Percentiles rank a stretch among this genome's conserved stretches.
phyloP scores from a whole-genome alignment of 2,797 vertebrate genomes.

The Thaleichthys pacificus region DNA sequence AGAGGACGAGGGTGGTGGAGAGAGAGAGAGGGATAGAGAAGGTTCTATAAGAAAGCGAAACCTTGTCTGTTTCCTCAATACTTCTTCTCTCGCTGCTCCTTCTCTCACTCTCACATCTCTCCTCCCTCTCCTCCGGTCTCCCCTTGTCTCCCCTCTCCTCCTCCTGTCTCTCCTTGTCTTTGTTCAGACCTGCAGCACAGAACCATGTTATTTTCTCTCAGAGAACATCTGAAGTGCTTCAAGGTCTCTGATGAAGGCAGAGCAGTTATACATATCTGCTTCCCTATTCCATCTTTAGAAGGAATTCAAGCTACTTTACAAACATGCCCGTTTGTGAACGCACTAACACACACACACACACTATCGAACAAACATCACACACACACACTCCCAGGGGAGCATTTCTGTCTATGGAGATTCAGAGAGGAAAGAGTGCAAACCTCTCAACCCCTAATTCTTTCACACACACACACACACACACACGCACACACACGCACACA shows the following conservation, averaged over 20 bases:
- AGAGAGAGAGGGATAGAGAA: not conserved
- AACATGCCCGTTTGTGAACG: too few species aligned
- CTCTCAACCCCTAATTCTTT: not conserved
- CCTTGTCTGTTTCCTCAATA: not conserved
- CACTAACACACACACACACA: not conserved
- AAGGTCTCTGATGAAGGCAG: constrained; percentile 3
- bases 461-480: constrained; percentile 25
- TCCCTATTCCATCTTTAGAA: not conserved
- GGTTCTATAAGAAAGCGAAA: not conserved
- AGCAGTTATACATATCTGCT: constrained; percentile 3
- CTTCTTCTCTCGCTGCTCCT: not conserved
- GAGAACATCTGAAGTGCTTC: constrained; percentile 5
- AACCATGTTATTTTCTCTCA: not conserved
- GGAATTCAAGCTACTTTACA: too few species aligned
- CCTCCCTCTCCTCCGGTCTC: not conserved
- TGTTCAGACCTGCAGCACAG: not conserved
- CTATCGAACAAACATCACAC: not conserved
- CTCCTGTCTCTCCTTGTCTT: not conserved
- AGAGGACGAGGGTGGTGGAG: not conserved
- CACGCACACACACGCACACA: constrained; percentile 5
- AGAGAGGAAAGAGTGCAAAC: not conserved
- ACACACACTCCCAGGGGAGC: not conserved
- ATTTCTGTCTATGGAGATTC: not conserved
- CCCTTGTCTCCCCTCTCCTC: not conserved
- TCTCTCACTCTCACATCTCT: too few species aligned